Conservation (phyloP, 2,888 invertebrate genomes). For the Tribolium freemani region DNA sequence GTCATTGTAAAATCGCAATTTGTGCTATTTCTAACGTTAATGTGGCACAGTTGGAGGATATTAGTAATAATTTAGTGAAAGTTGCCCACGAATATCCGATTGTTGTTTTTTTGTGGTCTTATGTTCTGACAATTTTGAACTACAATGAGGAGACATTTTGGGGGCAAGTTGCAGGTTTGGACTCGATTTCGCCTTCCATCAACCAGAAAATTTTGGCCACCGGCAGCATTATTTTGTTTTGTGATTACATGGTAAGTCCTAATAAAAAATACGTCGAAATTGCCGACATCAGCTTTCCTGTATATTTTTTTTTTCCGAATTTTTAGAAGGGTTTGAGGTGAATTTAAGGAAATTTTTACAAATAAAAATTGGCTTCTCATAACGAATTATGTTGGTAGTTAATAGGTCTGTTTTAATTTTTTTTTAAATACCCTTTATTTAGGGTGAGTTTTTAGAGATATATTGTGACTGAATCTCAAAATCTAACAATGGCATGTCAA, state of each 20-base stretch:
- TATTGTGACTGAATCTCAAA: no score
- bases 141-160: slow-evolving; percentile 80
- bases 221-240: slow-evolving; percentile 80
- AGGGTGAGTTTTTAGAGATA: no score
- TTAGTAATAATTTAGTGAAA: slow-evolving; percentile 73
- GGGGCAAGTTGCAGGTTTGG: slow-evolving; percentile 61
- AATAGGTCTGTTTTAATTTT: no score
- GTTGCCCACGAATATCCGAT: slow-evolving; percentile 74
- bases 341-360: no score
- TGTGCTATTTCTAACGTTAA: slow-evolving; percentile 66
- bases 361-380: no score
- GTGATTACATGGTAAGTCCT: slow-evolving; percentile 81
- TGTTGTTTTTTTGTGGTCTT: slow-evolving; percentile 83
- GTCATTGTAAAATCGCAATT: slow-evolving; percentile 72
- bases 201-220: slow-evolving; percentile 77
- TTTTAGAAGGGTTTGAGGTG: no score
- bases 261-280: neutral
- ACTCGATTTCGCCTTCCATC: slow-evolving; percentile 62
- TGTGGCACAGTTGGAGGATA: slow-evolving; percentile 69
- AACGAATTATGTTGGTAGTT: no score
- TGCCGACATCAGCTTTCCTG: no score
- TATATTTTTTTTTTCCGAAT: no score
- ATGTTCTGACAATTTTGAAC: slow-evolving; percentile 80
- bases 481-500: no score
- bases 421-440: no score